Percentiles rank a stretch among this genome's conserved stretches.
phyloP scores from a whole-genome alignment of 2,888 invertebrate species.

The Epistrophe eligans region DNA sequence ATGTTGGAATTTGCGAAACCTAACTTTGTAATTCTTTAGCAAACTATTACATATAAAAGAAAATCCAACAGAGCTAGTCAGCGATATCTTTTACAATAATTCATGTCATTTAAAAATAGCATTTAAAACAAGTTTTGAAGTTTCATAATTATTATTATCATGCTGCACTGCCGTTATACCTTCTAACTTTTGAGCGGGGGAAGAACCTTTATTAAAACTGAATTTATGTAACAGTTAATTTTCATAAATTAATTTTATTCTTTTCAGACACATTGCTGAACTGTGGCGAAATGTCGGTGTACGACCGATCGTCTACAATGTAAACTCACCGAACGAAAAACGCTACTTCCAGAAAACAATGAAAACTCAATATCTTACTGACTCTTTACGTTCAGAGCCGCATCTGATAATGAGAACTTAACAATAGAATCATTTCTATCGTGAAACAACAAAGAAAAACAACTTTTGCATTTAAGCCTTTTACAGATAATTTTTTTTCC shows the following conservation, averaged over 20 bases:
- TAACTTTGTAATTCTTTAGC: too few species aligned
- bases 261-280: conserved; percentile 82
- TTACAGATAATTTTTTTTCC: conserved; percentile 43
- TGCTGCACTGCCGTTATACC: too few species aligned
- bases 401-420: conserved; percentile 83
- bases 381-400: conserved; percentile 83
- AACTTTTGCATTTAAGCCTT: conserved; percentile 63
- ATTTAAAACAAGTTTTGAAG: too few species aligned
- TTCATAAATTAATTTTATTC: neutral
- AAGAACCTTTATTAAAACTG: too few species aligned
- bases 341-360: conserved; percentile 84
- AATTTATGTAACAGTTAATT: too few species aligned
- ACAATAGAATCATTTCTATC: conserved; percentile 38
- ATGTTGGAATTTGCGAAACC: too few species aligned
- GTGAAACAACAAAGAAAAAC: conserved; percentile 42
- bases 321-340: conserved; percentile 84
- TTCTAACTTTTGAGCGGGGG: too few species aligned
- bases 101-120: too few species aligned
- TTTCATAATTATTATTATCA: too few species aligned
- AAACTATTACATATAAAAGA: too few species aligned
- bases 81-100: too few species aligned
- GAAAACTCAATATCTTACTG: conserved; percentile 84
- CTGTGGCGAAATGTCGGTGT: conserved; percentile 84
- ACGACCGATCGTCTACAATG: conserved; percentile 83
- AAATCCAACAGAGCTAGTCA: too few species aligned